These are phyloP conservation scores for Melolontha melolontha DNA, from an alignment of 2,888 invertebrate species.

Conservation along the genomic window DNA sequence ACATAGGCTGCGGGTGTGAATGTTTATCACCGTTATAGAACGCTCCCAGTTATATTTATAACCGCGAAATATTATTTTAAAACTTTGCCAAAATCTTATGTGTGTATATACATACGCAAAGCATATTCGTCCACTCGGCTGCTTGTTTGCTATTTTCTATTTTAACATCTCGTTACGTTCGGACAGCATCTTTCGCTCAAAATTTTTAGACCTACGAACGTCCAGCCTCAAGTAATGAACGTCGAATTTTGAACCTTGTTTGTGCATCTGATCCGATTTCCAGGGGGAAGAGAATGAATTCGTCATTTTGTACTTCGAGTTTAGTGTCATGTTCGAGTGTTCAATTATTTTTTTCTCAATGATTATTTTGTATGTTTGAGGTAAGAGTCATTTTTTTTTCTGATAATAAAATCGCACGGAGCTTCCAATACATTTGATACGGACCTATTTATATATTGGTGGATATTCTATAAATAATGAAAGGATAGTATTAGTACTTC, in stretches of 20 bases:
- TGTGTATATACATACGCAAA: too few relatives aligned
- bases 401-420: too few relatives aligned
- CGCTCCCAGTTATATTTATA: slow-evolving; percentile 34
- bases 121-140: slow-evolving; percentile 25
- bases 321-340: too few relatives aligned
- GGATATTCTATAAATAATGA: too few relatives aligned
- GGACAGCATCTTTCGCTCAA: slow-evolving; percentile 14
- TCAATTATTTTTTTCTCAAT: too few relatives aligned
- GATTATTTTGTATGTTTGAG: too few relatives aligned
- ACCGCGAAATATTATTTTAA: slow-evolving; percentile 36
- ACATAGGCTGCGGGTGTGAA: slow-evolving; percentile 13
- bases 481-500: too few relatives aligned
- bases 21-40: slow-evolving; percentile 33
- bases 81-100: slow-evolving; percentile 29
- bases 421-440: too few relatives aligned
- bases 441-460: too few relatives aligned
- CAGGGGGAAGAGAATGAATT: too few relatives aligned
- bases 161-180: slow-evolving; percentile 32
- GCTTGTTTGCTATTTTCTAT: slow-evolving; percentile 33
- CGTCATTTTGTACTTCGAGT: too few relatives aligned
- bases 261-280: neutral
- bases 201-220: slow-evolving; percentile 22
- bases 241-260: slow-evolving; percentile 7
- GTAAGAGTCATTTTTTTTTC: too few relatives aligned
- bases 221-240: slow-evolving; percentile 5